Conservation (phyloP, 2,797 vertebrate genomes). For the Muscicapa striata region DNA sequence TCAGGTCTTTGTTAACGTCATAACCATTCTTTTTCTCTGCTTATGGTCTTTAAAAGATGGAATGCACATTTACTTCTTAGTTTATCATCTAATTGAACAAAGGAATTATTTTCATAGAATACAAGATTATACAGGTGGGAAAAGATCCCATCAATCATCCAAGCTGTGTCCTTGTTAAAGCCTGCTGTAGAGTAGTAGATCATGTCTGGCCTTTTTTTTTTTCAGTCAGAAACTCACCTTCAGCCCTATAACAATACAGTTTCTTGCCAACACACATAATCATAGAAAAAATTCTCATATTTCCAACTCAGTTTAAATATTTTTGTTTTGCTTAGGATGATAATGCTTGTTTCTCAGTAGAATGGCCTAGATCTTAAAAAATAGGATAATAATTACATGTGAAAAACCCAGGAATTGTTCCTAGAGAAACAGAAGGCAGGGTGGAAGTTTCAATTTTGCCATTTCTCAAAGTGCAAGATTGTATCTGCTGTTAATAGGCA, state of each 20-base stretch:
- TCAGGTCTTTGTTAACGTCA: background rate
- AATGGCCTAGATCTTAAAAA: background rate
- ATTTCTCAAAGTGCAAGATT: background rate
- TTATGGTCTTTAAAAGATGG: background rate
- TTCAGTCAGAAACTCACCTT: background rate
- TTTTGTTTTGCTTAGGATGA: background rate
- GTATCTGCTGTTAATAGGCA: background rate
- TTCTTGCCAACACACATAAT: background rate
- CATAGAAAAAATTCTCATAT: background rate
- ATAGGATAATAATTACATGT: background rate
- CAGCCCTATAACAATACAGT: background rate
- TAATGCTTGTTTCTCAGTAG: background rate
- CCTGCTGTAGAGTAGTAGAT: background rate
- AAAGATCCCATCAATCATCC: background rate
- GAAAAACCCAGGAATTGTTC: background rate
- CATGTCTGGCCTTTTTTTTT: background rate
- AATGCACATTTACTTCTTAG: background rate
- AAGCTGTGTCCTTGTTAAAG: background rate
- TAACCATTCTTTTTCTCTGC: background rate
- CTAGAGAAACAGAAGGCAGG: background rate
- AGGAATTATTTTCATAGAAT: background rate
- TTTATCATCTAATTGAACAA: background rate
- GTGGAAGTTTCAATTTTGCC: background rate
- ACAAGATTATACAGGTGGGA: background rate
- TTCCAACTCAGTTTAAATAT: background rate